Conservation (phyloP, 2,113 vertebrate species). For the Neoarius graeffei region DNA sequence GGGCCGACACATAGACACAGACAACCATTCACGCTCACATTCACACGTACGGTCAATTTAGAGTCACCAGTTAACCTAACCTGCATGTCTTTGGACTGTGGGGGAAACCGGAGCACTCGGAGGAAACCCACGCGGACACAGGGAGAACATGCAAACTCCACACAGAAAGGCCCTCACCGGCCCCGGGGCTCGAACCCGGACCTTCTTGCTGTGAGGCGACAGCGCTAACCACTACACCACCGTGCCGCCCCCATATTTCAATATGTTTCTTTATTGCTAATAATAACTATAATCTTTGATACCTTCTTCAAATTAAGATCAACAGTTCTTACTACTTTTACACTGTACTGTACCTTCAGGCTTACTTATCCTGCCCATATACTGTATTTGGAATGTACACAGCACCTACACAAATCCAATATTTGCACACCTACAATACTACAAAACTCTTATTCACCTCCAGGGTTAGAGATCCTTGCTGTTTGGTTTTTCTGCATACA, state of each 20-base stretch:
- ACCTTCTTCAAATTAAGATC: neutral
- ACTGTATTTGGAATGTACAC: neutral
- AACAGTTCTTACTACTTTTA: neutral
- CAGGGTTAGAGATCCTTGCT: neutral
- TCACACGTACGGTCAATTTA: no score
- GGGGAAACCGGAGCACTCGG: no score
- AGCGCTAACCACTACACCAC: no score
- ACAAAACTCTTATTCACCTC: slow-evolving; percentile 14
- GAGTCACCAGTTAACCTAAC: no score
- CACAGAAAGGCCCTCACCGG: no score
- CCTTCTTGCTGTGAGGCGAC: no score
- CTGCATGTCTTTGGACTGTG: no score
- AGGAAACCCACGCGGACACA: no score
- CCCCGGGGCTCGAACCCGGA: no score
- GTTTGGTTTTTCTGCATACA: neutral
- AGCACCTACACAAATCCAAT: slow-evolving; percentile 32
- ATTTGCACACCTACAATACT: slow-evolving; percentile 22
- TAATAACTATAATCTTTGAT: neutral
- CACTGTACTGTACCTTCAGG: neutral
- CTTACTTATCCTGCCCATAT: neutral
- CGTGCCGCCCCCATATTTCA: neutral
- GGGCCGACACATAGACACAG: no score
- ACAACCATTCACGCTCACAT: no score
- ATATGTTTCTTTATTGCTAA: neutral
- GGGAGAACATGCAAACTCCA: no score